phyloP scores from a whole-genome alignment of 2,797 vertebrate species.

The Girardinus metallicus region DNA sequence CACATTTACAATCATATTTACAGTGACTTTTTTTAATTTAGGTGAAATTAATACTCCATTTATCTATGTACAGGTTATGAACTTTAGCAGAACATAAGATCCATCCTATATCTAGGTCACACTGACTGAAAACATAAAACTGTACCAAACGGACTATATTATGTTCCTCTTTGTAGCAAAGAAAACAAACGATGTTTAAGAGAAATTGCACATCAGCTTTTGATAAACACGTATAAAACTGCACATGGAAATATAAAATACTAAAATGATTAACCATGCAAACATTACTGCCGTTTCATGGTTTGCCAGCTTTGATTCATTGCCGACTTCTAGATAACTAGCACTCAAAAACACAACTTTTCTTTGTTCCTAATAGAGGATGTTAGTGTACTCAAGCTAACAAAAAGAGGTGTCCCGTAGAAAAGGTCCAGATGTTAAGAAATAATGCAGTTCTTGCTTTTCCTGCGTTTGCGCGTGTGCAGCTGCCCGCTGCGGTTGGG shows the following conservation, averaged over 20 bases:
- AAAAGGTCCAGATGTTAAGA: slow-evolving; percentile 81
- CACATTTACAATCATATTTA: slow-evolving; percentile 99
- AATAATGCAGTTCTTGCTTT: slow-evolving; percentile 99
- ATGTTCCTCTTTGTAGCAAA: slow-evolving; percentile 54
- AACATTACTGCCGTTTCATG: slow-evolving; percentile 70
- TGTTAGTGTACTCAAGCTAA: slow-evolving; percentile 50
- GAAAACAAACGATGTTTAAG: slow-evolving; percentile 52
- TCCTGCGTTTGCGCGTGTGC: slow-evolving; percentile 92
- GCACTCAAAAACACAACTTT: slow-evolving; percentile 53
- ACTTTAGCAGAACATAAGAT: slow-evolving; percentile 68
- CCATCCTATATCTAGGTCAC: slow-evolving; percentile 67
- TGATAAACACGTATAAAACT: slow-evolving; percentile 42
- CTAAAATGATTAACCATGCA: slow-evolving; percentile 74
- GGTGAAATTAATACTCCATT: slow-evolving; percentile 82
- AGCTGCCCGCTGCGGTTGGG: slow-evolving; percentile 87
- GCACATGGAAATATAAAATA: slow-evolving; percentile 60
- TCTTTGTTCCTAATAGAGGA: slow-evolving; percentile 45
- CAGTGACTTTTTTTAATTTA: slow-evolving; percentile 90
- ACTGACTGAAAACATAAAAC: slow-evolving; percentile 68
- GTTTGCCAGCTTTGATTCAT: slow-evolving; percentile 66
- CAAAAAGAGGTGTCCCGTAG: slow-evolving; percentile 4
- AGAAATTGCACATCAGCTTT: slow-evolving; percentile 70
- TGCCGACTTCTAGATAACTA: slow-evolving; percentile 72
- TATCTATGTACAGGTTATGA: slow-evolving; percentile 82
- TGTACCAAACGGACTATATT: slow-evolving; percentile 54